Evolutionary conservation across 2,113 vertebrate species (phyloP).

Genomic region (Cheirogaleus medius): DNA sequence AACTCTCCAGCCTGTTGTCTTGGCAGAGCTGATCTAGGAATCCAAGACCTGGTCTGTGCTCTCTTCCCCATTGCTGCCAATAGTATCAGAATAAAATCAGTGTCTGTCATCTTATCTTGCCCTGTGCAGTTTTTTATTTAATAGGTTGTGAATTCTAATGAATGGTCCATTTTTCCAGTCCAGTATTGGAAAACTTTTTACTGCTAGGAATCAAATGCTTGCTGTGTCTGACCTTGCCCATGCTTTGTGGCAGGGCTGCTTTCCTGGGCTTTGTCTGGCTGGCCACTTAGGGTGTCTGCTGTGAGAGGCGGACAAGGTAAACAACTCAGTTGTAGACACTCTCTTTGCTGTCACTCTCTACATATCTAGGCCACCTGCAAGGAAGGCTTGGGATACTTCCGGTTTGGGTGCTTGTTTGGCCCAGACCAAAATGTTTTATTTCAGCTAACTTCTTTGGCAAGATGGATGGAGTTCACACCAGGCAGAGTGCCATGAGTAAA

Average conservation of each 20-base stretch:
- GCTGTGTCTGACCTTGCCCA: neutral
- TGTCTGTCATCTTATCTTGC: neutral
- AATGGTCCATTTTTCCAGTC: neutral
- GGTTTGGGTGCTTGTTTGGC: neutral
- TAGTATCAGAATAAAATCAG: neutral
- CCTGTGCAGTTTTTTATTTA: neutral
- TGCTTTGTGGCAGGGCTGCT: neutral
- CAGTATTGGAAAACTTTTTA: neutral
- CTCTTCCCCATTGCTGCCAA: neutral
- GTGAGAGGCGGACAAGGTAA: rapidly evolving
- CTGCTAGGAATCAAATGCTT: neutral
- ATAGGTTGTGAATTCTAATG: neutral
- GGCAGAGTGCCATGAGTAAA: neutral
- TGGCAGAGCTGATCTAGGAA: neutral
- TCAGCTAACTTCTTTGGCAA: neutral
- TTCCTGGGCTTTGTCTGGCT: neutral
- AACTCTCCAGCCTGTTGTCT: neutral
- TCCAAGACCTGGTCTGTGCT: neutral
- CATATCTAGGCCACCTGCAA: neutral
- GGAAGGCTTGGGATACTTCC: neutral
- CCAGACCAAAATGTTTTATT: neutral
- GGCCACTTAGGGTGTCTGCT: neutral
- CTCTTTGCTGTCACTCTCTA: neutral
- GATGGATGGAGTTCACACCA: neutral
- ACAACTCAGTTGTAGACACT: neutral